Evolutionary conservation across 2,888 invertebrate genomes (phyloP).

Genomic region (Standfussiana lucernea): DNA sequence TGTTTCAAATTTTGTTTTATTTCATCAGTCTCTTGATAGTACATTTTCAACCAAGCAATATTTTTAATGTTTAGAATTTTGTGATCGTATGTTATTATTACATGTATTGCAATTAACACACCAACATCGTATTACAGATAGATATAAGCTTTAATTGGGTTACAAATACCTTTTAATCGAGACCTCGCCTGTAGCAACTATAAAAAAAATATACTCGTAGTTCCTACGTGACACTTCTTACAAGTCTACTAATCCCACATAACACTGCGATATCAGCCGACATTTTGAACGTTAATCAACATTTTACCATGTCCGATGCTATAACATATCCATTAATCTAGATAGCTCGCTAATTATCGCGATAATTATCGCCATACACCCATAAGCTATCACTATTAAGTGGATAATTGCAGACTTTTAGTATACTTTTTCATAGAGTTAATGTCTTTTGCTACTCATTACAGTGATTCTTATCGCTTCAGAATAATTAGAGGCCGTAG

Average conservation of each 20-base stretch:
- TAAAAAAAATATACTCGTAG: conserved; percentile 22
- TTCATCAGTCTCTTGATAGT: neutral
- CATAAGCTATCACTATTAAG: conserved; percentile 10
- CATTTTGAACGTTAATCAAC: conserved; percentile 19
- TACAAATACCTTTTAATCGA: neutral
- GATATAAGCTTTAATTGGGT: neutral
- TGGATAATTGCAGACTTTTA: conserved; percentile 29
- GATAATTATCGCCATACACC: conserved; percentile 27
- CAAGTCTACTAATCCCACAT: conserved; percentile 1
- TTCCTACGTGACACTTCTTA: neutral
- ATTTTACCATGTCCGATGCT: conserved; percentile 31
- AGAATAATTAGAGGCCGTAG: neutral
- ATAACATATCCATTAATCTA: conserved; percentile 44
- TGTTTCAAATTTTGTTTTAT: neutral
- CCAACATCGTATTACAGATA: neutral
- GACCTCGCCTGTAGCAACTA: neutral
- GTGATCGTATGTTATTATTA: neutral
- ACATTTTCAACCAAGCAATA: neutral
- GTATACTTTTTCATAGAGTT: neutral
- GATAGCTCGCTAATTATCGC: conserved; percentile 36
- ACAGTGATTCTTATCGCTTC: neutral
- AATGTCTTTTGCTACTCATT: conserved; percentile 1
- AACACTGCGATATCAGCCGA: neutral
- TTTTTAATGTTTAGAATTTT: neutral
- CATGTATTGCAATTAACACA: neutral